Percentiles rank a stretch among this genome's conserved stretches.
These are phyloP conservation scores for Chaitophorus viminalis DNA, from an alignment of 2,888 invertebrate species.

Conservation along the genomic window DNA sequence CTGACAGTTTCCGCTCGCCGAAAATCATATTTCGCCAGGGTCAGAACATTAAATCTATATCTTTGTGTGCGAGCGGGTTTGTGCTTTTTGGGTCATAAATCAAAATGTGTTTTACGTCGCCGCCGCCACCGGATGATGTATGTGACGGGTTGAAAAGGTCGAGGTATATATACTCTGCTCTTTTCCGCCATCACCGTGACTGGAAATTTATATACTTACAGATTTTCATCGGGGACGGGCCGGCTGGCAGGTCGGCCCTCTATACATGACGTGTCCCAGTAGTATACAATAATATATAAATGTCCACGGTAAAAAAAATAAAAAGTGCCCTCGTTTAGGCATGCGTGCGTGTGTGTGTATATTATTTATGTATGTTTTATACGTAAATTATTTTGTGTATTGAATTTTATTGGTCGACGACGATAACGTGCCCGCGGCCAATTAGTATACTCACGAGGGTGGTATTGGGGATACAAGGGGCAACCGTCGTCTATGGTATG, in stretches of 20 bases:
- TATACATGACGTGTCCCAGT: no score
- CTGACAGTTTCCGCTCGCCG: conserved; percentile 59
- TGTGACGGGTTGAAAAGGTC: conserved; percentile 59
- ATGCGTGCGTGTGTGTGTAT: no score
- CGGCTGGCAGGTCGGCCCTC: neutral
- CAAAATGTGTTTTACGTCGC: conserved; percentile 55
- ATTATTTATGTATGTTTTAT: no score
- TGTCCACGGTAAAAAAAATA: neutral
- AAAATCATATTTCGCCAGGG: conserved; percentile 61
- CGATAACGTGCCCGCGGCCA: neutral
- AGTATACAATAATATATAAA: neutral
- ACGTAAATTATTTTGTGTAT: neutral
- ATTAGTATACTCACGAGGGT: no score
- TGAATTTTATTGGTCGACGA: neutral
- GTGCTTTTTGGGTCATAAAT: conserved; percentile 60
- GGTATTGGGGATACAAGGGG: no score
- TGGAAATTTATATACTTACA: conserved; percentile 42
- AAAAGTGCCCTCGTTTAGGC: neutral
- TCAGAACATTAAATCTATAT: conserved; percentile 60
- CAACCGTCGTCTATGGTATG: no score
- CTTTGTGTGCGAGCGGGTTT: conserved; percentile 44
- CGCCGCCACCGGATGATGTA: conserved; percentile 55
- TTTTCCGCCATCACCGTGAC: neutral
- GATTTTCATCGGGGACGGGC: conserved; percentile 27
- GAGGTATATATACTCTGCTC: conserved; percentile 10